Percentiles rank a stretch among this genome's conserved stretches.
Conservation (phyloP, 2,797 vertebrate species). For the Lagorchestes hirsutus region DNA sequence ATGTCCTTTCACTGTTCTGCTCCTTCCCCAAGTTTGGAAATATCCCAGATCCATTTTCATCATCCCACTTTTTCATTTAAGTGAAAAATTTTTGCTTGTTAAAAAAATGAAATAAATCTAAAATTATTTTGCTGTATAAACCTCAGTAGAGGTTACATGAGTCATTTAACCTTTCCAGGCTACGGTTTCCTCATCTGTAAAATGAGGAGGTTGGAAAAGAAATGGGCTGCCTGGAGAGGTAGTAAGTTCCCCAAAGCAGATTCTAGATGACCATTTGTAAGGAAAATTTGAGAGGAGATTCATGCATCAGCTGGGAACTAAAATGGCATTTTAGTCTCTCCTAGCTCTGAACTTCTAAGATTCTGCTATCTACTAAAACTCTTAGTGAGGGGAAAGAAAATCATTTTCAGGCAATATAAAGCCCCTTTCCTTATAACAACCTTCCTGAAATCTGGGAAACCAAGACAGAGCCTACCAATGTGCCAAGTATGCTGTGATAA, state of each 20-base stretch:
- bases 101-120: constrained; percentile 41
- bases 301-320: background rate
- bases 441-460: constrained; percentile 3
- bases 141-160: background rate
- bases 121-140: background rate
- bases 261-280: background rate
- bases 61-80: background rate
- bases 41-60: constrained; percentile 19
- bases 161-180: background rate
- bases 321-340: background rate
- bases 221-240: background rate
- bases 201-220: background rate
- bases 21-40: background rate
- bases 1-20: background rate
- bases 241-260: background rate
- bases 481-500: constrained; percentile 4
- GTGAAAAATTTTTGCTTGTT: constrained; percentile 41
- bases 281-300: background rate
- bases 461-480: background rate
- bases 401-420: background rate
- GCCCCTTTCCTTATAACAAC: background rate
- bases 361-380: background rate
- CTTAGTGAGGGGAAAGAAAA: background rate
- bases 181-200: background rate
- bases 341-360: background rate